Base-by-base conservation (phyloP, 2,888 invertebrate species). In the Heliconius sara region DNA sequence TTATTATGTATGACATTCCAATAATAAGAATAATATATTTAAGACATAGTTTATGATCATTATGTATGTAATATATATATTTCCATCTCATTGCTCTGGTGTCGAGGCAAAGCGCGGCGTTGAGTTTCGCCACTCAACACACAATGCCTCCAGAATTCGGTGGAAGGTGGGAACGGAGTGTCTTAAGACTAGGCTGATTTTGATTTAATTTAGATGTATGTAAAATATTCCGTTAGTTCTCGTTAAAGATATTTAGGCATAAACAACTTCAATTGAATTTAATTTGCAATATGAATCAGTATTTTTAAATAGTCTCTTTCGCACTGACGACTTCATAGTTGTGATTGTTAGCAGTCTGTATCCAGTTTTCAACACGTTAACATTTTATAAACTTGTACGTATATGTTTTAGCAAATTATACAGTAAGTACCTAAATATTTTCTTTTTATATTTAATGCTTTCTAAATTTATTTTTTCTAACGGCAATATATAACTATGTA, bases 321-420 rank as follows among this genome's bases (percentile, higher is more conserved):
- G 10, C 63, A 65, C 63, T 43, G 7, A 13, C 25, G 43, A 22
- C 25, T 19, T 13, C 63, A 9, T n/a, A 27, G 34, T 65, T 27
- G 27, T 16, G 27, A 74, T 77, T 78, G 73, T 78, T 77, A 75
- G 71, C 70, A 81, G 75, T 79, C 77, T 76, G 73, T 76, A 66
- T 66, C 63, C 30, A 76, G 65, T 75, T 76, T 76, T 57, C 73
- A 52, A 43, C 27, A 67, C 25, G 79, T 72, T 77, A 27, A 77
- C 75, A 67, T 77, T 76, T 74, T 78, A 65, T 3, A 63, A 75
- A 43, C 39, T 39, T 74, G 19, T 27, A 65, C 65, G 27, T 16
- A 65, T 0, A 57, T n/a, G 3, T 60, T n/a, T 22, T 34, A 13
- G 22, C 25, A 25, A 34, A 39, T 65, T 19, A 43, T n/a, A 60